phyloP scores from a whole-genome alignment of 2,797 vertebrate species.

The Capromys pilorides region DNA sequence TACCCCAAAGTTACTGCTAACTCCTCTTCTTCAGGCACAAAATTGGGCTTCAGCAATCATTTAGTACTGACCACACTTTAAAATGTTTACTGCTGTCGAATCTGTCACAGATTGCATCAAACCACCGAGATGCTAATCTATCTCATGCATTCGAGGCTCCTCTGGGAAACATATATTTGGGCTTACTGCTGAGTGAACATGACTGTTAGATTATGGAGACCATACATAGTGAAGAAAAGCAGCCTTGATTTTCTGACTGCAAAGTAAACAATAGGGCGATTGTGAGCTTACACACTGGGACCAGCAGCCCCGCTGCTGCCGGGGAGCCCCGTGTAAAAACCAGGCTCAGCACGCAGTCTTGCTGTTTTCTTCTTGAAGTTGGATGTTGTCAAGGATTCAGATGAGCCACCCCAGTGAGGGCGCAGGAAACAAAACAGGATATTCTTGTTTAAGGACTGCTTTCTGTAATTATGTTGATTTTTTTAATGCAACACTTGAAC shows the following conservation, averaged over 20 bases:
- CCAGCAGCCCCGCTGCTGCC: conserved; percentile 89
- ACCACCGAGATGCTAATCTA: conserved; percentile 84
- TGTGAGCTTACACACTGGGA: conserved; percentile 86
- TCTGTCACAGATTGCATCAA: conserved; percentile 81
- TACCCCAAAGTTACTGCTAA: conserved; percentile 78
- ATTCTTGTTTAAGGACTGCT: conserved; percentile 87
- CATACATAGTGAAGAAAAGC: conserved; percentile 85
- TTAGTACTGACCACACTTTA: conserved; percentile 74
- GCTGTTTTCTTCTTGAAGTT: conserved; percentile 87
- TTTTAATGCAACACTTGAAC: conserved; percentile 87
- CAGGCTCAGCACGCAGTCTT: conserved; percentile 87
- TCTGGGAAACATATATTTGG: conserved; percentile 85
- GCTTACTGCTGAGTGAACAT: conserved; percentile 85
- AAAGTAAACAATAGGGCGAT: conserved; percentile 90
- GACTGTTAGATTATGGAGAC: conserved; percentile 80
- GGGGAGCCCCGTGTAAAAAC: conserved; percentile 86
- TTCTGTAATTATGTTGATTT: conserved; percentile 87
- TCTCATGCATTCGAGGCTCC: conserved; percentile 83
- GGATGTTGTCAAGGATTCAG: conserved; percentile 87
- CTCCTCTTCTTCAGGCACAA: conserved; percentile 76
- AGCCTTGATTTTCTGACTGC: conserved; percentile 89
- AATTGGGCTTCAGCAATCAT: conserved; percentile 74
- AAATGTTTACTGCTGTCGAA: conserved; percentile 84
- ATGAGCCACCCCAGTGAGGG: conserved; percentile 87
- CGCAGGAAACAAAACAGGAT: conserved; percentile 89